These are phyloP conservation scores for Actenoides hombroni DNA, from an alignment of 2,113 vertebrate species.

Conservation along the genomic window DNA sequence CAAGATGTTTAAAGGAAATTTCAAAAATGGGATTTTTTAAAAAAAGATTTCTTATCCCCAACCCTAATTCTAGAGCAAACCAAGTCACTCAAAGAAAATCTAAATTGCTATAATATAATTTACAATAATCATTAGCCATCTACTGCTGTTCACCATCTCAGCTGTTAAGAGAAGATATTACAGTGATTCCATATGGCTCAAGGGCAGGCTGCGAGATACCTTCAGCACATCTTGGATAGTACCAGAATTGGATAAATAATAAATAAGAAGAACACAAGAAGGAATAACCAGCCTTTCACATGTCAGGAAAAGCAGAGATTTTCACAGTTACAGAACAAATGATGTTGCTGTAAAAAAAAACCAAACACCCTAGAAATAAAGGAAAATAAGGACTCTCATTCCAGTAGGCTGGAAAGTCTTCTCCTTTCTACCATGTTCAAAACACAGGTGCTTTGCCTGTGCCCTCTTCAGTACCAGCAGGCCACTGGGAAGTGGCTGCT, in stretches of 20 bases:
- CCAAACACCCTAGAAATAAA: neutral
- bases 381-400: neutral
- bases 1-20: neutral
- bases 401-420: neutral
- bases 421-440: neutral
- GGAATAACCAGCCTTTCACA: neutral
- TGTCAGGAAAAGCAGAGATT: neutral
- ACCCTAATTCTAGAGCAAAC: neutral
- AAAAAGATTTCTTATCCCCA: neutral
- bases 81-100: neutral
- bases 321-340: slow-evolving; percentile 8
- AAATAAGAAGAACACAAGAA: slow-evolving; percentile 1
- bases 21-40: neutral
- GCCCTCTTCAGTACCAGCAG: neutral
- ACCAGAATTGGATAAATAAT: slow-evolving; percentile 41
- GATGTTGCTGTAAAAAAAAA: neutral
- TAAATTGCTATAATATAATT: neutral
- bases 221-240: neutral
- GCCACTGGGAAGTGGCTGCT: neutral
- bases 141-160: neutral
- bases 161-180: neutral
- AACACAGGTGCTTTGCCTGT: neutral
- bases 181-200: neutral
- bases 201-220: neutral
- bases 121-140: slow-evolving; percentile 3